phyloP scores from a whole-genome alignment of 2,797 vertebrate genomes.

The Acanthopagrus latus region DNA sequence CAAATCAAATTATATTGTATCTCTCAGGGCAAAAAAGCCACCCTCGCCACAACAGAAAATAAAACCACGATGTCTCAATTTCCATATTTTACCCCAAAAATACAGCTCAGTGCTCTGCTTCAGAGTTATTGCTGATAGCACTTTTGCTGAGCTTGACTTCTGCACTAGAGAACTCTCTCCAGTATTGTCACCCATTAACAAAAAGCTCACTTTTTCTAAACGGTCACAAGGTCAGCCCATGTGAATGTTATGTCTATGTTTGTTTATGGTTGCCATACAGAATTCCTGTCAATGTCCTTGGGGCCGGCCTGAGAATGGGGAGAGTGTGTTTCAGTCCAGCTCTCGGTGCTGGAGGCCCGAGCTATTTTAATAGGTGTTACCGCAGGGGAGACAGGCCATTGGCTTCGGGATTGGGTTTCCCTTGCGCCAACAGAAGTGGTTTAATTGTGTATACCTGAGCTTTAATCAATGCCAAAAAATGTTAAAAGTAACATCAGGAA shows the following conservation, averaged over 20 bases:
- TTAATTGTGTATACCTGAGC: slow-evolving; percentile 81
- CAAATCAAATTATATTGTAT: slow-evolving; percentile 61
- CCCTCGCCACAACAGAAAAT: slow-evolving; percentile 39
- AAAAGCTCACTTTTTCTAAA: slow-evolving; percentile 36
- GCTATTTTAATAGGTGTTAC: slow-evolving; percentile 79
- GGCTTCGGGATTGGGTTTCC: slow-evolving; percentile 74
- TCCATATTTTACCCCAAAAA: slow-evolving; percentile 46
- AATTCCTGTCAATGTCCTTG: slow-evolving; percentile 68
- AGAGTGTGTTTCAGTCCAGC: slow-evolving; percentile 53
- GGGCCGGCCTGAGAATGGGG: slow-evolving; percentile 53
- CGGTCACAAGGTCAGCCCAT: slow-evolving; percentile 51
- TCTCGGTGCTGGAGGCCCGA: slow-evolving; percentile 45
- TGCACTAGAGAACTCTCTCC: slow-evolving; percentile 2
- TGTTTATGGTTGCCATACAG: slow-evolving; percentile 71
- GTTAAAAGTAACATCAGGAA: slow-evolving; percentile 74
- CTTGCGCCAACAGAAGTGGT: slow-evolving; percentile 77
- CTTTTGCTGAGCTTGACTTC: slow-evolving; percentile 9
- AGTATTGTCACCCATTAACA: slow-evolving; percentile 32
- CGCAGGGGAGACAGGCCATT: slow-evolving; percentile 62
- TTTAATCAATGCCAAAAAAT: slow-evolving; percentile 81
- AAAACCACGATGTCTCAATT: slow-evolving; percentile 42
- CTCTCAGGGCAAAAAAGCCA: slow-evolving; percentile 44
- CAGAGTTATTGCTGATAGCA: slow-evolving; percentile 18
- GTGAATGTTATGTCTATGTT: slow-evolving; percentile 58
- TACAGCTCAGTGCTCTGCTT: slow-evolving; percentile 13